Conservation (phyloP, 2,888 invertebrate species). For the Tetrapedia diversipes region DNA sequence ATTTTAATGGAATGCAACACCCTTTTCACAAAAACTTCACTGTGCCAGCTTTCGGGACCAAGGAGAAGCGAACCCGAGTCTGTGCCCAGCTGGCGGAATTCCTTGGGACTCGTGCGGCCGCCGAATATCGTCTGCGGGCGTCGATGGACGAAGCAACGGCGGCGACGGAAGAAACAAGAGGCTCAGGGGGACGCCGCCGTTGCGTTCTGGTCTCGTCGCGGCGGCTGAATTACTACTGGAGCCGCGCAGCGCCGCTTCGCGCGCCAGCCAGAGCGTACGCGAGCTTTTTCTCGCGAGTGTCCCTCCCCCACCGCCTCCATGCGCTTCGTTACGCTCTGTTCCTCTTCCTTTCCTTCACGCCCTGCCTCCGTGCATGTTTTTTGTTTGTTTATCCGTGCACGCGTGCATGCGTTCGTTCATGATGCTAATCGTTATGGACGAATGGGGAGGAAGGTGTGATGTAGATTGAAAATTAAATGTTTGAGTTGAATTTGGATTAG, state of each 20-base stretch:
- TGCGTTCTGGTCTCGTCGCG: conserved; percentile 53
- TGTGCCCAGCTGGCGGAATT: neutral
- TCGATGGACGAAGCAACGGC: conserved; percentile 29
- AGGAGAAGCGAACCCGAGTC: neutral
- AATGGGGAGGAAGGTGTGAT: too few relatives aligned
- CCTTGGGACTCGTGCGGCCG: neutral
- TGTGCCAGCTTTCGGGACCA: neutral
- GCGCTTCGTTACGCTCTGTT: neutral
- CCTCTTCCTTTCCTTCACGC: neutral
- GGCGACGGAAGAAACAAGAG: conserved; percentile 26
- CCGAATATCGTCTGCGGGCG: conserved; percentile 10
- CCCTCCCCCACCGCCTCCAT: conserved; percentile 8
- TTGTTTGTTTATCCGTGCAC: conserved; percentile 9
- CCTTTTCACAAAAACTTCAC: conserved; percentile 7
- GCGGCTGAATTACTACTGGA: conserved; percentile 61
- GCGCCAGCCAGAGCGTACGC: conserved; percentile 44
- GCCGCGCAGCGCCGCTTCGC: conserved; percentile 37
- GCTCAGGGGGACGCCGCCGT: conserved; percentile 49
- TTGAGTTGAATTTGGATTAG: too few relatives aligned
- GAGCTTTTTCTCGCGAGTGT: conserved; percentile 53
- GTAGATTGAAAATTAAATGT: too few relatives aligned
- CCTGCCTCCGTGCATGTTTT: neutral
- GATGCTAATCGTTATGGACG: too few relatives aligned
- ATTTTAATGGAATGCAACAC: neutral
- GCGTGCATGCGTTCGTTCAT: neutral